Conservation (phyloP, 2,888 invertebrate genomes). For the Gisinianus flammeolus region DNA sequence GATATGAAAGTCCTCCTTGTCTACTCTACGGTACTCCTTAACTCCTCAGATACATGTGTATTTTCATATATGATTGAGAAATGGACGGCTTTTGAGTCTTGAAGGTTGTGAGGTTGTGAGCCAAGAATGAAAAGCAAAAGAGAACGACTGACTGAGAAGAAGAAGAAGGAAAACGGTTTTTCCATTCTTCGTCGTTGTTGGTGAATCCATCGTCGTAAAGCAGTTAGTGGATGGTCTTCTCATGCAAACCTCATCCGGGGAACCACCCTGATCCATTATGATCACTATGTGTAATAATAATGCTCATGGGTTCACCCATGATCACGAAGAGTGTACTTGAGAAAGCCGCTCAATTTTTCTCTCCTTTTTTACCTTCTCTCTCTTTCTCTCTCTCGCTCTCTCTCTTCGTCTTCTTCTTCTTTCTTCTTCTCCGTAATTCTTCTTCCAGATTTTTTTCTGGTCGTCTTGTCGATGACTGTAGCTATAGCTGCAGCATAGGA, state of each 20-base stretch:
- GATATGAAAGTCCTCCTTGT: background rate
- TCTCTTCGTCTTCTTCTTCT: too few species aligned
- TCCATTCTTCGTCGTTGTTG: constrained; percentile 5
- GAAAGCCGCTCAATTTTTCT: constrained; percentile 14
- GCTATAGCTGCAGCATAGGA: background rate
- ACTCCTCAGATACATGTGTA: background rate
- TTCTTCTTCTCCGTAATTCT: constrained; percentile 12
- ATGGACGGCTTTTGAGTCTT: constrained; percentile 25
- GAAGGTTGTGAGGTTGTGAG: constrained; percentile 30
- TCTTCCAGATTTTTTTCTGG: constrained; percentile 20
- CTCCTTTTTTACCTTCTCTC: background rate
- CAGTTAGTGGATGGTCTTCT: constrained; percentile 25
- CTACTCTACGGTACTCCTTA: background rate
- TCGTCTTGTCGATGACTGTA: background rate
- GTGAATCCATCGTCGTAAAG: constrained; percentile 18
- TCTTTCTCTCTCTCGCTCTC: background rate
- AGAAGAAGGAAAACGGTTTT: constrained; percentile 21
- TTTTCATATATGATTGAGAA: constrained; percentile 3
- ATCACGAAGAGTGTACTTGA: constrained; percentile 25
- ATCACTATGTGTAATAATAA: constrained; percentile 41
- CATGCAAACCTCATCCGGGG: constrained; percentile 40
- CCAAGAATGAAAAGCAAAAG: background rate
- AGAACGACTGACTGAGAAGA: background rate
- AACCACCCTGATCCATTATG: constrained; percentile 42
- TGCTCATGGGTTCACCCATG: constrained; percentile 33